Conservation (phyloP, 2,888 invertebrate genomes). For the Teleogryllus oceanicus region DNA sequence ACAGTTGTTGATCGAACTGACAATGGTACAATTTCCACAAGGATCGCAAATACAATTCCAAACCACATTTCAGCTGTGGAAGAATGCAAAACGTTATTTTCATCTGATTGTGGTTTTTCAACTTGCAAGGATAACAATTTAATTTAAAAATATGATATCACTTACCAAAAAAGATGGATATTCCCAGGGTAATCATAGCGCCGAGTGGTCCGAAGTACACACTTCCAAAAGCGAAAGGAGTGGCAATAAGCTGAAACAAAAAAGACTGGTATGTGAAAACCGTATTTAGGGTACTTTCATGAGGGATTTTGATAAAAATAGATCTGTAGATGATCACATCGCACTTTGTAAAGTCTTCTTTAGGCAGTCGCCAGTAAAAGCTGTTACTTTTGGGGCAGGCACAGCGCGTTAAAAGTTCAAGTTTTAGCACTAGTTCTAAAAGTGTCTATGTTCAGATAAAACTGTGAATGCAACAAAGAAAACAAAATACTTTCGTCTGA, state of each 20-base stretch:
- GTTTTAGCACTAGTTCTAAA: too few relatives aligned
- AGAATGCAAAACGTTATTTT: neutral
- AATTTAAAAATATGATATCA: constrained; percentile 29
- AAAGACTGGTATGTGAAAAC: neutral
- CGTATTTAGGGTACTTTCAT: too few relatives aligned
- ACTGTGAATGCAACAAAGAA: too few relatives aligned
- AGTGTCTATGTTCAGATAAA: too few relatives aligned
- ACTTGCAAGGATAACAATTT: neutral
- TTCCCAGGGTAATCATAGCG: constrained; percentile 83
- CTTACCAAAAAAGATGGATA: constrained; percentile 83
- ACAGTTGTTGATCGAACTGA: constrained; percentile 79
- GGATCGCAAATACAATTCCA: constrained; percentile 84
- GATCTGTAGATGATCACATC: too few relatives aligned
- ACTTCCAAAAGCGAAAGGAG: constrained; percentile 81
- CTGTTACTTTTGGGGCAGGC: too few relatives aligned
- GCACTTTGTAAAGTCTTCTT: too few relatives aligned
- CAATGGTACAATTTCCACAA: constrained; percentile 83
- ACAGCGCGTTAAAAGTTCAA: too few relatives aligned
- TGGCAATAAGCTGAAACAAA: constrained; percentile 63
- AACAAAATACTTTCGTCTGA: too few relatives aligned
- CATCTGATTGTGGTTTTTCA: neutral
- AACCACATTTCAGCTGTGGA: constrained; percentile 89
- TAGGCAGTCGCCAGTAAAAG: too few relatives aligned
- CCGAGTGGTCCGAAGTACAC: constrained; percentile 76
- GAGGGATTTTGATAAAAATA: too few relatives aligned